Evolutionary conservation across 2,113 vertebrate species (phyloP).

Genomic region (Glareola pratincola): DNA sequence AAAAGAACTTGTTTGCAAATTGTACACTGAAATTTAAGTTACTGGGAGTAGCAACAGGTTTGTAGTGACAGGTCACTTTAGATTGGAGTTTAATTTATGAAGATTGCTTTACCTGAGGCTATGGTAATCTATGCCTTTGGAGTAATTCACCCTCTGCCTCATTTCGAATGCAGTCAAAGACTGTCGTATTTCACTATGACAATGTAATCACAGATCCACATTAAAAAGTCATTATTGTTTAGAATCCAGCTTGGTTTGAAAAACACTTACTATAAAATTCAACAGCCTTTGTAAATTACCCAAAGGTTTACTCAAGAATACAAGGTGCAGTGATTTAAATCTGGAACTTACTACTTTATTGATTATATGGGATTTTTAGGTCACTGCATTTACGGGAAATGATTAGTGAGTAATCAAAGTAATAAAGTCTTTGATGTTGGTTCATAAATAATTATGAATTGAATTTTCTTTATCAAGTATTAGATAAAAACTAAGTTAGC

Average conservation of each 20-base stretch:
- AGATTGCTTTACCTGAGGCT: slow-evolving; percentile 91
- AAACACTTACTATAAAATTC: slow-evolving; percentile 96
- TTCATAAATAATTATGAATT: slow-evolving; percentile 76
- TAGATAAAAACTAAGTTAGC: background rate
- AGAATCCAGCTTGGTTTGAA: slow-evolving; percentile 93
- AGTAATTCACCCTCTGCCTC: slow-evolving; percentile 90
- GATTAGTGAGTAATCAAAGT: slow-evolving; percentile 84
- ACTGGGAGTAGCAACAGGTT: slow-evolving; percentile 74
- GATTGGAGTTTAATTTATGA: slow-evolving; percentile 99
- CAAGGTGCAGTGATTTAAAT: slow-evolving; percentile 87
- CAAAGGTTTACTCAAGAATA: slow-evolving; percentile 89
- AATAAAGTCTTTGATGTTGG: slow-evolving; percentile 74
- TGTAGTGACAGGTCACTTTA: slow-evolving; percentile 83
- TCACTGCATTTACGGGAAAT: slow-evolving; percentile 75
- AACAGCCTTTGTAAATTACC: slow-evolving; percentile 93
- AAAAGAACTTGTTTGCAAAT: slow-evolving; percentile 73
- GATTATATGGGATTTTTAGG: slow-evolving; percentile 77
- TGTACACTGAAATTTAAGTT: slow-evolving; percentile 71
- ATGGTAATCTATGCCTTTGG: slow-evolving; percentile 81
- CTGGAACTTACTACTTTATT: slow-evolving; percentile 82
- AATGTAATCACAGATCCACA: slow-evolving; percentile 99
- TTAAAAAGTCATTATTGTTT: slow-evolving; percentile 99
- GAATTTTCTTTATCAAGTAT: slow-evolving; percentile 41
- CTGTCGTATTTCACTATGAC: slow-evolving; percentile 95
- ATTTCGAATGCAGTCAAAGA: slow-evolving; percentile 87